Conservation (phyloP, 2,888 invertebrate genomes). For the Altica lythri region DNA sequence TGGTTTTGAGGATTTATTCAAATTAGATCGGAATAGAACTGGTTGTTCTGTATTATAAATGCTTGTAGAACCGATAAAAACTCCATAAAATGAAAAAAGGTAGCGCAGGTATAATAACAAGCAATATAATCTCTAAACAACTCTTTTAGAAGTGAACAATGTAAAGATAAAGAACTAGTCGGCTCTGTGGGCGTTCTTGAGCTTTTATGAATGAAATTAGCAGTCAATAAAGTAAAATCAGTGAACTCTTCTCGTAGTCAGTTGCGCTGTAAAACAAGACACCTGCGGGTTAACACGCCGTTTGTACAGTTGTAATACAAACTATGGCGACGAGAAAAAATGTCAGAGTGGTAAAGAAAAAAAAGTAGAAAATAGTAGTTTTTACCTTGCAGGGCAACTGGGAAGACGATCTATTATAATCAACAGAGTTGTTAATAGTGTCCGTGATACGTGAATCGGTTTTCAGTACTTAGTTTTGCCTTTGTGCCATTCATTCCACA, state of each 20-base stretch:
- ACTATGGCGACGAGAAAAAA: conserved; percentile 28
- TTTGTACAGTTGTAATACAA: conserved; percentile 39
- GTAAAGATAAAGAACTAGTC: no score
- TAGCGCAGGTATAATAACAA: no score
- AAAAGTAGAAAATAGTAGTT: conserved; percentile 22
- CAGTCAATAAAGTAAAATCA: conserved; percentile 25
- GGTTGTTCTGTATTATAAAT: no score
- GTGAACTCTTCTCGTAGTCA: conserved; percentile 21
- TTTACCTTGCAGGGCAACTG: conserved; percentile 34
- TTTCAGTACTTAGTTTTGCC: conserved; percentile 16
- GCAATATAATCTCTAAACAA: no score
- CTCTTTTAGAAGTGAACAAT: no score
- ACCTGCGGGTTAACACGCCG: conserved; percentile 32
- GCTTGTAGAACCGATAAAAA: no score
- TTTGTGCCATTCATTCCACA: conserved; percentile 6
- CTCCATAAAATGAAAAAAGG: no score
- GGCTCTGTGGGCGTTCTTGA: conserved; percentile 10
- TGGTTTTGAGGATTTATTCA: no score
- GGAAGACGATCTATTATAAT: conserved; percentile 35
- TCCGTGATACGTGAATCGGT: conserved; percentile 28
- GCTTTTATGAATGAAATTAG: conserved; percentile 15
- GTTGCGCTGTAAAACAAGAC: conserved; percentile 28
- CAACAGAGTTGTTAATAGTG: conserved; percentile 31
- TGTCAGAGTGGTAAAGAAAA: conserved; percentile 27
- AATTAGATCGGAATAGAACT: no score